Evolutionary conservation across 2,113 vertebrate genomes (phyloP).

Genomic region (Marcusenius ussheri): DNA sequence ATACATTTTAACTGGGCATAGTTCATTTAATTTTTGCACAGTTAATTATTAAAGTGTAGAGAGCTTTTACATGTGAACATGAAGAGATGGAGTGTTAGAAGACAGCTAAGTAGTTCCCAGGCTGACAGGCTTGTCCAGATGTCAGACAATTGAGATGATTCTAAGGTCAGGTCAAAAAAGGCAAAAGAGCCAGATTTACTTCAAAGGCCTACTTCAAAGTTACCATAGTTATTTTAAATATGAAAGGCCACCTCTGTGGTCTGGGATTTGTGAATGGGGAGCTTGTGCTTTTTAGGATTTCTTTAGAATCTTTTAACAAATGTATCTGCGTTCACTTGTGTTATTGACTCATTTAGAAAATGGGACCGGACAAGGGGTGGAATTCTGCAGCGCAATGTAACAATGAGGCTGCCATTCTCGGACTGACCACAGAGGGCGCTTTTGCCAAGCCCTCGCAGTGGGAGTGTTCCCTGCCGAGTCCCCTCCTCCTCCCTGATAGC

Average conservation of each 20-base stretch:
- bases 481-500: conserved; percentile 19
- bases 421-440: not conserved
- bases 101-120: not conserved
- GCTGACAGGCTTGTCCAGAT: not conserved
- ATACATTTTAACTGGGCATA: not conserved
- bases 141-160: not conserved
- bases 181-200: not conserved
- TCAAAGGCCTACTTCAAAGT: not conserved
- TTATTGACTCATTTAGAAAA: not conserved
- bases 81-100: not conserved
- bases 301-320: not conserved
- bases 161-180: not conserved
- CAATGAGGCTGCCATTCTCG: not conserved
- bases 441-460: not conserved
- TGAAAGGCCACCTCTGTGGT: not conserved
- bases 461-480: conserved; percentile 21
- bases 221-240: not conserved
- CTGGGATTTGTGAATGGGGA: not conserved
- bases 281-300: not conserved
- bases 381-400: not conserved
- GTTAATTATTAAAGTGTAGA: not conserved
- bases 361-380: not conserved
- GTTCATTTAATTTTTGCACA: not conserved
- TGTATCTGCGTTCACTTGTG: not conserved
- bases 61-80: not conserved